Evolutionary conservation across 1,140 invertebrate genomes (phyloP).

Genomic region (Halyomorpha halys): DNA sequence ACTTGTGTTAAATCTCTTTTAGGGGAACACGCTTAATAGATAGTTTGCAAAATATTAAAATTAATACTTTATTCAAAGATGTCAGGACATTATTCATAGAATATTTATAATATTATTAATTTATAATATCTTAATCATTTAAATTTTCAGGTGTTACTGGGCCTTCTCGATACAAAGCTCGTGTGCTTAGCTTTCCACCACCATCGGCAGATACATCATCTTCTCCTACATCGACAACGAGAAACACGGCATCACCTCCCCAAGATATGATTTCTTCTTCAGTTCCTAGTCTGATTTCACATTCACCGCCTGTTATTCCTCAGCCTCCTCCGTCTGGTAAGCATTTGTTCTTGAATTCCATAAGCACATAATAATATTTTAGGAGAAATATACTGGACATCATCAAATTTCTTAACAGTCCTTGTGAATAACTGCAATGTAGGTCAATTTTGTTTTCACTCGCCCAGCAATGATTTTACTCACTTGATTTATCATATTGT

Average conservation of each 20-base stretch:
- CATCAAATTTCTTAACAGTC: too few relatives aligned
- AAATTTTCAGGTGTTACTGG: slow-evolving; percentile 36
- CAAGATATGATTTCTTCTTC: slow-evolving; percentile 7
- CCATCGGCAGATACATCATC: not conserved
- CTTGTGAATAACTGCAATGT: too few relatives aligned
- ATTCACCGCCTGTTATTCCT: not conserved
- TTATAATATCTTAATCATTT: not conserved
- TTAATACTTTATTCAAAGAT: too few relatives aligned
- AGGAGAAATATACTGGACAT: too few relatives aligned
- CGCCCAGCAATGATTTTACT: too few relatives aligned
- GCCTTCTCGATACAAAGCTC: slow-evolving; percentile 42
- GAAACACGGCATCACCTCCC: slow-evolving; percentile 4
- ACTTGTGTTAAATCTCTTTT: too few relatives aligned
- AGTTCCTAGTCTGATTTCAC: not conserved
- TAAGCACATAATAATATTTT: too few relatives aligned
- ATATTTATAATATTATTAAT: not conserved
- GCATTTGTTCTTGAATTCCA: too few relatives aligned
- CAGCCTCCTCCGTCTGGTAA: not conserved
- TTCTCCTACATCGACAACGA: not conserved
- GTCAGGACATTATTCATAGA: not conserved
- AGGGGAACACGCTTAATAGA: too few relatives aligned
- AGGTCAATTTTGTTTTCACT: too few relatives aligned
- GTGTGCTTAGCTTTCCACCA: slow-evolving; percentile 32
- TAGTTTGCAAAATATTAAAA: too few relatives aligned
- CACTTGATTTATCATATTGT: too few relatives aligned